A percentile compares a stretch with the other conserved stretches of the same genome.
Evolutionary conservation across 2,888 invertebrate species (phyloP).

Genomic region (Caenorhabditis doughertyi): DNA sequence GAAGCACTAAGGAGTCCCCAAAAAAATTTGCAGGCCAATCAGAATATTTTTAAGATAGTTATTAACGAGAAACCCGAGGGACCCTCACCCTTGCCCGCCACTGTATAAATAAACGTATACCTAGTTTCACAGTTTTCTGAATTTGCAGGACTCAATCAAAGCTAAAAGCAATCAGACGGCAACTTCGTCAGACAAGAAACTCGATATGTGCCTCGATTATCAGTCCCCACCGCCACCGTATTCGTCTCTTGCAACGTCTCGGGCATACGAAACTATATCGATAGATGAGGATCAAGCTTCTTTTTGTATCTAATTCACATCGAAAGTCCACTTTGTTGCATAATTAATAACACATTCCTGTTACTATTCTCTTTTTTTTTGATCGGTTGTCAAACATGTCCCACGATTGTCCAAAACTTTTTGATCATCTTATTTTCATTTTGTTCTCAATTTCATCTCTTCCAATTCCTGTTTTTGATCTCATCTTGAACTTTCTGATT

Average conservation of each 20-base stretch:
- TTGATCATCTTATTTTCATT: too few species aligned
- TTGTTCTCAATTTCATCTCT: too few species aligned
- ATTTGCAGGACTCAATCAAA: too few species aligned
- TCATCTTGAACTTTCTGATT: too few species aligned
- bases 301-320: not conserved
- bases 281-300: not conserved
- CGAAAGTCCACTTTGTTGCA: too few species aligned
- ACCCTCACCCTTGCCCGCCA: too few species aligned
- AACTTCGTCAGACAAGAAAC: slow-evolving; percentile 15
- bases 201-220: not conserved
- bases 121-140: slow-evolving; percentile 37
- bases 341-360: not conserved
- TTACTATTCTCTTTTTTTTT: not conserved
- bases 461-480: too few species aligned
- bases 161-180: not conserved
- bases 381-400: not conserved
- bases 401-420: too few species aligned
- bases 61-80: too few species aligned
- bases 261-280: slow-evolving; percentile 30
- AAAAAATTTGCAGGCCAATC: too few species aligned
- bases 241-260: slow-evolving; percentile 1
- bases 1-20: too few species aligned
- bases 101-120: not conserved
- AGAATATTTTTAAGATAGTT: too few species aligned
- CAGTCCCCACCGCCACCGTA: slow-evolving; percentile 41